A percentile compares a stretch with the other conserved stretches of the same genome.
Evolutionary conservation across 2,888 invertebrate genomes (phyloP).

Genomic region (Perizoma affinitatum): DNA sequence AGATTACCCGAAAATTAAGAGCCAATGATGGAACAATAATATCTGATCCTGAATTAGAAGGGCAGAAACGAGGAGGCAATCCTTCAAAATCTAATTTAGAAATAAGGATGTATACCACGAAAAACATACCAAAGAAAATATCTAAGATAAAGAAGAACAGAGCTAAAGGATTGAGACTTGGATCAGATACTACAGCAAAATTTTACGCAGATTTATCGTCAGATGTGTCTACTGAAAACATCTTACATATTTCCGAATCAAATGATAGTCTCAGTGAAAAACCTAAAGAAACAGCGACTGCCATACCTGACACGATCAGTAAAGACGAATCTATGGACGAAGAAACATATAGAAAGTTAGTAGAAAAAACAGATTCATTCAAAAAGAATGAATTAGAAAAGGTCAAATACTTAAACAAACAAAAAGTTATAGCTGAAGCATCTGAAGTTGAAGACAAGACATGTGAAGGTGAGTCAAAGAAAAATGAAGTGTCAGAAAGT

Average conservation of each 20-base stretch:
- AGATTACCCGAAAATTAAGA: conserved; percentile 65
- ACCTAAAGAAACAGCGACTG: conserved; percentile 50
- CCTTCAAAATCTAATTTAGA: conserved; percentile 71
- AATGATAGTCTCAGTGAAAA: conserved; percentile 85
- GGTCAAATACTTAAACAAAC: conserved; percentile 77
- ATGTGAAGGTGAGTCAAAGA: conserved; percentile 47
- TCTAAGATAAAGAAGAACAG: conserved; percentile 88
- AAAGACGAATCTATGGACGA: conserved; percentile 78
- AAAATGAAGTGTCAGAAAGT: conserved; percentile 55
- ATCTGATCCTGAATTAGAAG: conserved; percentile 71
- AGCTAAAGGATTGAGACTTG: conserved; percentile 78
- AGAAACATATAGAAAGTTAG: conserved; percentile 76
- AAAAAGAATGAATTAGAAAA: conserved; percentile 81
- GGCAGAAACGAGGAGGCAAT: conserved; percentile 50
- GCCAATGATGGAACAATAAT: conserved; percentile 58
- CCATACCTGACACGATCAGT: conserved; percentile 59
- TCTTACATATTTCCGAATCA: conserved; percentile 86
- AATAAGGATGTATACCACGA: conserved; percentile 86
- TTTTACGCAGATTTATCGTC: conserved; percentile 87
- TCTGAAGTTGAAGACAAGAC: conserved; percentile 70
- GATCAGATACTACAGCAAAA: conserved; percentile 83
- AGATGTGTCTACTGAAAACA: conserved; percentile 85
- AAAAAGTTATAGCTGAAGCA: conserved; percentile 76
- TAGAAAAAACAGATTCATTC: conserved; percentile 81
- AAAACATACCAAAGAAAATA: conserved; percentile 88